Evolutionary conservation across 2,113 vertebrate species (phyloP).

Genomic region (Pipra filicauda): DNA sequence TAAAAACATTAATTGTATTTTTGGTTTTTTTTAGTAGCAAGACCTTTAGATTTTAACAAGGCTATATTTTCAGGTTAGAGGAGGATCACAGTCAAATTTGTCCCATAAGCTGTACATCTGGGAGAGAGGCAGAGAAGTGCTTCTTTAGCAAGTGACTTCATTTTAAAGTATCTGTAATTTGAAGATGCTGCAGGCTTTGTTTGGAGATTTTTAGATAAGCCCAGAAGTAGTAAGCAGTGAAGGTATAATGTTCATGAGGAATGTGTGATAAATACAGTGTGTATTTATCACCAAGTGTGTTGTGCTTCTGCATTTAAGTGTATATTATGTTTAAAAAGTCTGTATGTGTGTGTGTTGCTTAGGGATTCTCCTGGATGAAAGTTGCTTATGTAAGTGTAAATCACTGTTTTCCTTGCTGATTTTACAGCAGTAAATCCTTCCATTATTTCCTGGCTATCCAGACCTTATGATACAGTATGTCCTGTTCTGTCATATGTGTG

Average conservation of each 20-base stretch:
- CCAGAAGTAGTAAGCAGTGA: not conserved
- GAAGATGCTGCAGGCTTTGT: not conserved
- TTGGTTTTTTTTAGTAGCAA: not conserved
- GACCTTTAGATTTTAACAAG: not conserved
- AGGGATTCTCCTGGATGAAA: constrained; percentile 28
- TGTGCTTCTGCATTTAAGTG: not conserved
- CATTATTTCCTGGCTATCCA: constrained; percentile 50
- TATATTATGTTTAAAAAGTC: not conserved
- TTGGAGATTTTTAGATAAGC: not conserved
- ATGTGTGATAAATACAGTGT: not conserved
- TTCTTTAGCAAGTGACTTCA: not conserved
- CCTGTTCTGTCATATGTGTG: constrained; percentile 1
- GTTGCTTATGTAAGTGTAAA: constrained; percentile 64
- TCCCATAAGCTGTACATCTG: not conserved
- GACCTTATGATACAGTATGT: constrained; percentile 38
- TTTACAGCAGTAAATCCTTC: constrained; percentile 61
- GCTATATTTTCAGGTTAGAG: not conserved
- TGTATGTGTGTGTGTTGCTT: not conserved
- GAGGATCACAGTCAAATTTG: not conserved
- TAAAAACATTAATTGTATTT: not conserved
- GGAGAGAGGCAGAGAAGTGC: not conserved
- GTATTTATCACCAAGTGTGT: not conserved
- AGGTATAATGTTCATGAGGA: not conserved
- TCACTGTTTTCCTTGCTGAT: constrained; percentile 49
- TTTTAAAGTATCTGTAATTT: not conserved